Evolutionary conservation across 1,140 invertebrate species (phyloP).

Genomic region (Tribolium madens): DNA sequence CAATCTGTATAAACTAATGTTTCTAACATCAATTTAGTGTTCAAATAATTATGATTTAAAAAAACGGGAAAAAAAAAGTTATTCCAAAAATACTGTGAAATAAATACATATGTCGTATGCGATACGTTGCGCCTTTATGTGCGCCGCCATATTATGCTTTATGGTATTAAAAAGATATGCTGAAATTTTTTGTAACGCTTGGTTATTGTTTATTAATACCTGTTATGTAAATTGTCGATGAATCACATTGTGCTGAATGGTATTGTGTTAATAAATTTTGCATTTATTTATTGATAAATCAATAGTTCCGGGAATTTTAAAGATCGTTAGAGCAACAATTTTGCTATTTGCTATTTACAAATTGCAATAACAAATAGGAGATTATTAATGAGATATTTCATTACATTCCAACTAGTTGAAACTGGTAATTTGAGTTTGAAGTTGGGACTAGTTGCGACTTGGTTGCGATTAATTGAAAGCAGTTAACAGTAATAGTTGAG

Average conservation of each 20-base stretch:
- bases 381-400: slow-evolving; percentile 29
- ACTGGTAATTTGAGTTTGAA: slow-evolving; percentile 19
- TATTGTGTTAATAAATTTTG: neutral
- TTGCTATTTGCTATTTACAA: neutral
- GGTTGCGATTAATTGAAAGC: slow-evolving; percentile 20
- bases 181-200: too few species aligned
- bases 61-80: too few species aligned
- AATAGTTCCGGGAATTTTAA: neutral
- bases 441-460: neutral
- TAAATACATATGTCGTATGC: too few species aligned
- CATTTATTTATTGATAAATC: slow-evolving; percentile 2
- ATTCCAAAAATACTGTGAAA: too few species aligned
- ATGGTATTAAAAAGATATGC: too few species aligned
- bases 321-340: slow-evolving; percentile 10
- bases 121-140: too few species aligned
- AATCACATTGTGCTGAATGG: neutral
- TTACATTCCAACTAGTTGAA: neutral
- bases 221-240: neutral
- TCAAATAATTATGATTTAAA: too few species aligned
- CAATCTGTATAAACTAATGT: too few species aligned
- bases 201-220: neutral
- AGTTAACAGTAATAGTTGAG: neutral
- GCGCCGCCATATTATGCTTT: too few species aligned
- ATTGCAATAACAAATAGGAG: slow-evolving; percentile 24
- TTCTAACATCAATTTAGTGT: too few species aligned